Evolutionary conservation across 1,140 invertebrate species (phyloP).

Genomic region (Nymphalis io): DNA sequence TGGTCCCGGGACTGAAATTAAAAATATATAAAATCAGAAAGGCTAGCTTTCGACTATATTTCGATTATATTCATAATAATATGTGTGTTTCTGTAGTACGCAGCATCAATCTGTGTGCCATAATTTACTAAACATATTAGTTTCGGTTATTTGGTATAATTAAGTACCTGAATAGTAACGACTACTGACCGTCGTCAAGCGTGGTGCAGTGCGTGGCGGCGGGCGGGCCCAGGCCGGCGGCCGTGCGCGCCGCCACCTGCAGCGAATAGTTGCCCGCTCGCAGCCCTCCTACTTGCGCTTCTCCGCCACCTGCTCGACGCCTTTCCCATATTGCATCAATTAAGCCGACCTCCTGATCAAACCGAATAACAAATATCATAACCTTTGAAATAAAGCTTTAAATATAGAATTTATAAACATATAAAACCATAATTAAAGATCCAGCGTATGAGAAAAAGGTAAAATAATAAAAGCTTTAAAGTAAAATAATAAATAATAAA

Average conservation of each 20-base stretch:
- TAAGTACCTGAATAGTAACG: not conserved
- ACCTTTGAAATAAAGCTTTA: no score
- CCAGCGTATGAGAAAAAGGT: no score
- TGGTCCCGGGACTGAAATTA: conserved; percentile 80
- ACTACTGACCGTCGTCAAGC: conserved; percentile 85
- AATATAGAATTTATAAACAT: no score
- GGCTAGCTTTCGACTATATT: no score
- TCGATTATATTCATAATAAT: no score
- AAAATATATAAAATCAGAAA: no score
- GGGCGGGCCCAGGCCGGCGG: conserved; percentile 89
- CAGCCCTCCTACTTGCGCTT: conserved; percentile 85
- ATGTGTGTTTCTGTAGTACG: no score
- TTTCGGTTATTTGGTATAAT: not conserved
- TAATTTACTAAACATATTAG: no score
- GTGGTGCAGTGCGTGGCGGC: conserved; percentile 89
- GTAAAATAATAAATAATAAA: no score
- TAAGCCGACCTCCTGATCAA: conserved; percentile 48
- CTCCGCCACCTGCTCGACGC: conserved; percentile 77
- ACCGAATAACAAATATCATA: not conserved
- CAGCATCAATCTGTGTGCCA: no score
- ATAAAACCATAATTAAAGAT: no score
- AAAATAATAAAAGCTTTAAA: no score
- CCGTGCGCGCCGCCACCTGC: conserved; percentile 89
- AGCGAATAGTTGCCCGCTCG: conserved; percentile 91
- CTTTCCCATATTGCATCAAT: conserved; percentile 53